Evolutionary conservation across 2,113 vertebrate genomes (phyloP).

Genomic region (Ahaetulla prasina): DNA sequence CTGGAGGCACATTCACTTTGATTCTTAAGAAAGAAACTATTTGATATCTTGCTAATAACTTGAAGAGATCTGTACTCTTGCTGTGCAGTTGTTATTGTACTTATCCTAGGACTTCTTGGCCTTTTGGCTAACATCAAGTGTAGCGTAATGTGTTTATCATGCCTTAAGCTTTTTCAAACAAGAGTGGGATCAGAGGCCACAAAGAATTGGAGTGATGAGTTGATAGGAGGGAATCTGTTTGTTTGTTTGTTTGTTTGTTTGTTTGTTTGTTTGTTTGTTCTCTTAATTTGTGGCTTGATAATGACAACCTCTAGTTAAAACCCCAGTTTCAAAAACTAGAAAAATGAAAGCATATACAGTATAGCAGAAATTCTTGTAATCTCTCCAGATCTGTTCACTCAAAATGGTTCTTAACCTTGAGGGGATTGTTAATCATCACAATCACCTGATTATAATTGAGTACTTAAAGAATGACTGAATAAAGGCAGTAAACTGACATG

Average conservation of each 20-base stretch:
- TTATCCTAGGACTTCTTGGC: background rate
- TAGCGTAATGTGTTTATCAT: background rate
- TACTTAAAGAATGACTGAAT: background rate
- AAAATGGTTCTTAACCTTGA: background rate
- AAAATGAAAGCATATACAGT: background rate
- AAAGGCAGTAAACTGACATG: background rate
- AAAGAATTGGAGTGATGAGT: background rate
- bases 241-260: background rate
- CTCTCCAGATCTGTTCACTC: background rate
- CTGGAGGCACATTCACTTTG: background rate
- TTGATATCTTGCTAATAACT: background rate
- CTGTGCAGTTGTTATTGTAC: background rate
- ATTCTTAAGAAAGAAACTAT: background rate
- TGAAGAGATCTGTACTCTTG: background rate
- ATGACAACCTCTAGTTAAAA: background rate
- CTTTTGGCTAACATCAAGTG: background rate
- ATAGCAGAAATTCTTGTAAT: background rate
- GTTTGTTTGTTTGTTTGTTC: background rate
- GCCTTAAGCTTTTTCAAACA: background rate
- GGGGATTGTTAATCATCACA: background rate
- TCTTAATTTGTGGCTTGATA: background rate
- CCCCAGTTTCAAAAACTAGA: background rate
- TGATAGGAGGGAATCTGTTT: background rate
- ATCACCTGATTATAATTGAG: background rate
- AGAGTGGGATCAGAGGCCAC: background rate